Conservation (phyloP, 2,797 vertebrate genomes). For the Chiropotes sagulatus region DNA sequence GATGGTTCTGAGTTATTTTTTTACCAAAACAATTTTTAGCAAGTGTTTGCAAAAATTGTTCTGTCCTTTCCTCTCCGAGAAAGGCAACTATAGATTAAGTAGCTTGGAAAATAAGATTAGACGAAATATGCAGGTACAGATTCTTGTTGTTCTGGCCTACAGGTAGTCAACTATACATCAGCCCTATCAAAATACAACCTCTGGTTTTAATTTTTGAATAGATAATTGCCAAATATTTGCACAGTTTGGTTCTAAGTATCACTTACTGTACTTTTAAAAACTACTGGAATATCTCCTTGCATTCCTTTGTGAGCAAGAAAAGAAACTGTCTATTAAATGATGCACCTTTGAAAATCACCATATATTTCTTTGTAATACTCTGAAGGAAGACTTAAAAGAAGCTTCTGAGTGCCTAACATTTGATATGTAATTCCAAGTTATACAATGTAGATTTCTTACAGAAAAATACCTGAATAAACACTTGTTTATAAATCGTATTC, state of each 20-base stretch:
- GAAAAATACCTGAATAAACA: background rate
- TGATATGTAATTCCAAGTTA: background rate
- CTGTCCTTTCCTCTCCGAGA: constrained; percentile 4
- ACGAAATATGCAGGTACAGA: background rate
- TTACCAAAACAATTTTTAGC: background rate
- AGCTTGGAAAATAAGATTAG: background rate
- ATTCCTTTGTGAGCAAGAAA: constrained; percentile 14
- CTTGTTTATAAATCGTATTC: background rate
- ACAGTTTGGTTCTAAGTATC: constrained; percentile 22
- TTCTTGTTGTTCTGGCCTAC: background rate
- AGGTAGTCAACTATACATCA: background rate
- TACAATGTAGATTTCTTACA: background rate
- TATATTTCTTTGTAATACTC: background rate
- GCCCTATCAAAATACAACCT: background rate
- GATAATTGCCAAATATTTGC: background rate
- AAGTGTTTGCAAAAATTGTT: background rate
- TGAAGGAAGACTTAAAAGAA: background rate
- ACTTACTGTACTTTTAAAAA: background rate
- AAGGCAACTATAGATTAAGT: constrained; percentile 26
- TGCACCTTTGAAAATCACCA: constrained; percentile 24
- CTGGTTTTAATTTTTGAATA: constrained; percentile 17
- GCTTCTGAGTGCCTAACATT: background rate
- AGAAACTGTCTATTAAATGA: constrained; percentile 17
- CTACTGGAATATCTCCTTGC: background rate
- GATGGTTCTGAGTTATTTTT: constrained; percentile 30